These are phyloP conservation scores for Somateria mollissima DNA, from an alignment of 2,797 vertebrate genomes.

Conservation along the genomic window DNA sequence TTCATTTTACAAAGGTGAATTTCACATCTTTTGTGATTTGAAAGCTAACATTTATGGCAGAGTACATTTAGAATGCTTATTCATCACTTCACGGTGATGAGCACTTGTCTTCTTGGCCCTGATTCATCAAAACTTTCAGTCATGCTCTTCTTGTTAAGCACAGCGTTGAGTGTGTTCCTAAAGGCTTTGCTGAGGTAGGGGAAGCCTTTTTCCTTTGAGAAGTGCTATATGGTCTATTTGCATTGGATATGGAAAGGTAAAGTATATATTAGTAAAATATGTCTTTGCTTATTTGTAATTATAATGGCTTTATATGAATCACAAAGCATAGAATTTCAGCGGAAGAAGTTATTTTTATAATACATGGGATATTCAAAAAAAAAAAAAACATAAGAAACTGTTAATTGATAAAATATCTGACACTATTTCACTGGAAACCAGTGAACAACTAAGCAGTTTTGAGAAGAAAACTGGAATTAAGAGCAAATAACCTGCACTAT, in stretches of 20 bases:
- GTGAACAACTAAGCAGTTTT: background rate
- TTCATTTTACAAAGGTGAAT: conserved; percentile 14
- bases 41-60: background rate
- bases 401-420: background rate
- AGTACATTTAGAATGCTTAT: background rate
- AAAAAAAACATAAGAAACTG: background rate
- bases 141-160: background rate
- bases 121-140: background rate
- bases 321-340: background rate
- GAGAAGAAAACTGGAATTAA: background rate
- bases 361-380: background rate
- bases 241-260: background rate
- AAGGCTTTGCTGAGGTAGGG: background rate
- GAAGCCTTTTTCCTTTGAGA: background rate
- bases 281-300: background rate
- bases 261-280: background rate
- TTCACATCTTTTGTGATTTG: conserved; percentile 1
- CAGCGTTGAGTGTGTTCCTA: background rate
- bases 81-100: background rate
- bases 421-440: background rate
- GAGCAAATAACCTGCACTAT: background rate
- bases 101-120: background rate
- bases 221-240: background rate
- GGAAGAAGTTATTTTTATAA: background rate
- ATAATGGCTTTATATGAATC: background rate